These are phyloP conservation scores for Mellivora capensis DNA, from an alignment of 2,113 vertebrate species.

Conservation along the genomic window DNA sequence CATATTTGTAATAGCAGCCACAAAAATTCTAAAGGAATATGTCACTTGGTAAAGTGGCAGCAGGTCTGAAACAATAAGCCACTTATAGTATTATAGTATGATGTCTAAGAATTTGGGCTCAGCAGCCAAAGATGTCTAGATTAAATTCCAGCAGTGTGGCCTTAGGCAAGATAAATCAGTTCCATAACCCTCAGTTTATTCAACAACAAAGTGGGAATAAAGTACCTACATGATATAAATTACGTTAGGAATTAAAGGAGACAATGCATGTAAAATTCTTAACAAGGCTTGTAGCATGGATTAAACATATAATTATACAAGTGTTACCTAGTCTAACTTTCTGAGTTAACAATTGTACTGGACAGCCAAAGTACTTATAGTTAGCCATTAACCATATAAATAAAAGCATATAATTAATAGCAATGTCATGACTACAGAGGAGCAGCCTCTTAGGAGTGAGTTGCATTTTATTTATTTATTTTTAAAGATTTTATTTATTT, in stretches of 20 bases:
- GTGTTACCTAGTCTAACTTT: neutral
- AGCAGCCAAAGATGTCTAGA: neutral
- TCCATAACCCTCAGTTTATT: neutral
- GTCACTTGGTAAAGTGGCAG: neutral
- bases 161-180: neutral
- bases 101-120: neutral
- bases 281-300: neutral
- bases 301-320: neutral
- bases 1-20: neutral
- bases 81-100: neutral
- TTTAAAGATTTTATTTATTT: too few species aligned
- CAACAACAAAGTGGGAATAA: neutral
- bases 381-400: neutral
- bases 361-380: neutral
- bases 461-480: neutral
- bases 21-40: neutral
- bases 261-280: neutral
- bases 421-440: neutral
- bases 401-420: neutral
- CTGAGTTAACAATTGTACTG: neutral
- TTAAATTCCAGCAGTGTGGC: neutral
- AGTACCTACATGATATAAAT: neutral
- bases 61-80: neutral
- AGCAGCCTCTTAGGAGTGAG: neutral
- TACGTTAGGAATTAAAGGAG: neutral